Evolutionary conservation across 2,888 invertebrate species (phyloP).

Genomic region (Ochropleura leucogaster): DNA sequence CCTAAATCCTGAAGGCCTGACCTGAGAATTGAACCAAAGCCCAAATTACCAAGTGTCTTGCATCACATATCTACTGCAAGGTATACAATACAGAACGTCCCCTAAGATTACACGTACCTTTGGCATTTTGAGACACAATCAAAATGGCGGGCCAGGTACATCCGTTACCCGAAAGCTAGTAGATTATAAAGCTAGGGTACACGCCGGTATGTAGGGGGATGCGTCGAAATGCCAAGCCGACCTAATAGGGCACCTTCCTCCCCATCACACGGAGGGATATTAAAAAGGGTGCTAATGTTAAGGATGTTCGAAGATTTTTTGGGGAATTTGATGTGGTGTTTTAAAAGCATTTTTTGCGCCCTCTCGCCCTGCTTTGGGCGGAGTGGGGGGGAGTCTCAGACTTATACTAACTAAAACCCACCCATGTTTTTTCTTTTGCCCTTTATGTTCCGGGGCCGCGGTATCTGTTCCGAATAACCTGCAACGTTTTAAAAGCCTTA

Average conservation of each 20-base stretch:
- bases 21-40: not conserved
- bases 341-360: not conserved
- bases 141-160: conserved; percentile 42
- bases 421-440: no score
- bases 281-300: conserved; percentile 78
- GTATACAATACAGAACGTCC: not conserved
- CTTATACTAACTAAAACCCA: no score
- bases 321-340: conserved; percentile 49
- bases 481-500: no score
- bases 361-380: no score
- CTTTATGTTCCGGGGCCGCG: no score
- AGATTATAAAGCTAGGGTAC: conserved; percentile 34
- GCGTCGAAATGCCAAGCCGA: conserved; percentile 65
- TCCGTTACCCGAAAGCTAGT: conserved; percentile 33
- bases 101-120: conserved; percentile 10
- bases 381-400: no score
- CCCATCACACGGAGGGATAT: conserved; percentile 75
- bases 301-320: conserved; percentile 16
- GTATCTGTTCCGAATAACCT: no score
- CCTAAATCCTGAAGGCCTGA: no score
- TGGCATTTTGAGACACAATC: conserved; percentile 41
- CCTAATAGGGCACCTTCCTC: conserved; percentile 71
- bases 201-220: conserved; percentile 54
- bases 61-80: not conserved
- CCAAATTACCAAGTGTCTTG: not conserved